Evolutionary conservation across 2,113 vertebrate genomes (phyloP).

Genomic region (Silurus glanis): DNA sequence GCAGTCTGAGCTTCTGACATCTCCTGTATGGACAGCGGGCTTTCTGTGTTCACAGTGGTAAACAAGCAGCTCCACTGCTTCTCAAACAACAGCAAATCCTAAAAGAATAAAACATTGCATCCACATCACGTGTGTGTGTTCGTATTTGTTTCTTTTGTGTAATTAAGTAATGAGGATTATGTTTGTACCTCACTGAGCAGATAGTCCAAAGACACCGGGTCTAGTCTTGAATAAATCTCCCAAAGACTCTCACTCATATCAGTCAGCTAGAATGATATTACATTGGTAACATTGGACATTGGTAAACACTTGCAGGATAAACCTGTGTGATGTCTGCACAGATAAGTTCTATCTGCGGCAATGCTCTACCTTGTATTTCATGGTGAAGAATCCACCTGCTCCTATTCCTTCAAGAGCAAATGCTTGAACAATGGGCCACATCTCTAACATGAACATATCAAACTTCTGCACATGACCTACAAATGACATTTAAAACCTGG

Average conservation of each 20-base stretch:
- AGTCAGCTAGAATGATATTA: conserved; percentile 75
- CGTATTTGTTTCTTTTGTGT: neutral
- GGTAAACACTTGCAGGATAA: neutral
- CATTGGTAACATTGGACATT: neutral
- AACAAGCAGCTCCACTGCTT: conserved; percentile 91
- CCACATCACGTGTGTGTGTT: neutral
- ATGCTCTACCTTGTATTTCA: conserved; percentile 86
- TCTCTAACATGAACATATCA: conserved; percentile 95
- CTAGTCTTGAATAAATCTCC: conserved; percentile 86
- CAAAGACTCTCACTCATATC: conserved; percentile 90
- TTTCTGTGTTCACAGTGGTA: conserved; percentile 89
- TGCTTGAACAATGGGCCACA: conserved; percentile 96
- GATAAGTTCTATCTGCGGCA: neutral
- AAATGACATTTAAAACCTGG: conserved; percentile 28
- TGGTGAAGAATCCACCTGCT: conserved; percentile 93
- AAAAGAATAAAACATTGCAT: conserved; percentile 18
- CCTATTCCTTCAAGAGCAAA: conserved; percentile 96
- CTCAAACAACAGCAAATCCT: conserved; percentile 87
- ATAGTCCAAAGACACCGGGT: conserved; percentile 85
- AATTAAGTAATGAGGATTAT: neutral
- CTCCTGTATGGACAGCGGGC: conserved; percentile 87
- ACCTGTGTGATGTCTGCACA: neutral
- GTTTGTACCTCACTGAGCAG: conserved; percentile 83
- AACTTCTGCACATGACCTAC: conserved; percentile 91
- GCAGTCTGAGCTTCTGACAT: conserved; percentile 92